Base-by-base conservation (phyloP, 2,888 invertebrate genomes). In the Leistus spinibarbis region DNA sequence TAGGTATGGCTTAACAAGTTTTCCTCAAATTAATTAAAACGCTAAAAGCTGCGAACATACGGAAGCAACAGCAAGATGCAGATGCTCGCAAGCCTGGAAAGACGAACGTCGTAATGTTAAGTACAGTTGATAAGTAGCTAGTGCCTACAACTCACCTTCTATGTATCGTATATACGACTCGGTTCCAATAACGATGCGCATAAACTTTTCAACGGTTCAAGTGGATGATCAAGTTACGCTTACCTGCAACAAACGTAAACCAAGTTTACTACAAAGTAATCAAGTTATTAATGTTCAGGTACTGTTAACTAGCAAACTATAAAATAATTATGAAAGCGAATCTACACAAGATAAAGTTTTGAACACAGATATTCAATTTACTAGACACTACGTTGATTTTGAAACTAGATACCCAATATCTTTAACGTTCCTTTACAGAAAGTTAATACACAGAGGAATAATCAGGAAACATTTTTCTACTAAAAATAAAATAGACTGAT, bases 71-170 rank as follows among this genome's bases (percentile, higher is more conserved):
- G 9, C 20, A 60, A 60, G 23, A 20, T 24, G 2, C 16, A 62
- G 62, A 4, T 17, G 60, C 9, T 16, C 5, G 16, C 60, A n/a
- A n/a, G n/a, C n/a, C n/a, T n/a, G 22, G 27, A 23, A 24, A 17
- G 54, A 54, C 17, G 1, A 20, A 19, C 20, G 10, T 66, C 53
- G 20, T 27, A 53, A 66, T 66, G 54, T 54, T 66, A 27, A 54
- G 66, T 66, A 40, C 16, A 66, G 24, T 66, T 7, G 66, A 27
- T 66, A 66, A 66, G 66, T 66, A 53, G 40, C 40, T 66, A n/a
- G n/a, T 2, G 17, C 16, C 2, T 19, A 20, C 62, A 19, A 24
- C 22, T 16, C 17, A 57, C 16, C 63, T 23, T 2, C 22, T 17
- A 23, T 22, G 64, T 23, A 64, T 16, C 16, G n/a, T n/a, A n/a